Conservation (phyloP, 2,888 invertebrate species). For the Archips crataeganus region DNA sequence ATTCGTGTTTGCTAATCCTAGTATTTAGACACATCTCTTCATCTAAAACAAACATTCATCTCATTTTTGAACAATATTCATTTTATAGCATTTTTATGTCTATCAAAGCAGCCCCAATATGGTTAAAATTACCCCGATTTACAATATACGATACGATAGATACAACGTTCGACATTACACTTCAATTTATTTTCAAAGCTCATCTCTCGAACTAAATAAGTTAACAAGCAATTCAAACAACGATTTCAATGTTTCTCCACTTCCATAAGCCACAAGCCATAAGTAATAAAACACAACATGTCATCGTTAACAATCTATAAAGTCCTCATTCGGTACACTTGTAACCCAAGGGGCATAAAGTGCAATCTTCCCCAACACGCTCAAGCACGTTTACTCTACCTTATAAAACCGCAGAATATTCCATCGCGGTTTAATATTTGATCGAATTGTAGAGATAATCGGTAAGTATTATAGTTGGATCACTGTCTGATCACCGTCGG, state of each 20-base stretch:
- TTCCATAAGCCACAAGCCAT: not conserved
- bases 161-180: too few relatives aligned
- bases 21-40: too few relatives aligned
- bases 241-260: not conserved
- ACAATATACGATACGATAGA: too few relatives aligned
- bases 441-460: slow-evolving; percentile 40
- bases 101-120: too few relatives aligned
- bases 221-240: not conserved
- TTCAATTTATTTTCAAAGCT: not conserved
- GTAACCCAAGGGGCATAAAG: not conserved
- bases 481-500: slow-evolving; percentile 23
- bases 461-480: slow-evolving; percentile 35
- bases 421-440: slow-evolving; percentile 26
- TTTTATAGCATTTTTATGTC: too few relatives aligned
- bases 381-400: slow-evolving; percentile 28
- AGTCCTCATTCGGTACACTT: not conserved
- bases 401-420: slow-evolving; percentile 33
- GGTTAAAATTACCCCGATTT: too few relatives aligned
- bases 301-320: not conserved
- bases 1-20: too few relatives aligned
- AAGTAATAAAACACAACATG: slow-evolving; percentile 5
- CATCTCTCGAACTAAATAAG: not conserved
- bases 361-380: slow-evolving; percentile 12
- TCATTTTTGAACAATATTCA: too few relatives aligned
- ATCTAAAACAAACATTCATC: too few relatives aligned